These are phyloP conservation scores for Neelides folsomi DNA, from an alignment of 2,888 invertebrate genomes.

Conservation along the genomic window DNA sequence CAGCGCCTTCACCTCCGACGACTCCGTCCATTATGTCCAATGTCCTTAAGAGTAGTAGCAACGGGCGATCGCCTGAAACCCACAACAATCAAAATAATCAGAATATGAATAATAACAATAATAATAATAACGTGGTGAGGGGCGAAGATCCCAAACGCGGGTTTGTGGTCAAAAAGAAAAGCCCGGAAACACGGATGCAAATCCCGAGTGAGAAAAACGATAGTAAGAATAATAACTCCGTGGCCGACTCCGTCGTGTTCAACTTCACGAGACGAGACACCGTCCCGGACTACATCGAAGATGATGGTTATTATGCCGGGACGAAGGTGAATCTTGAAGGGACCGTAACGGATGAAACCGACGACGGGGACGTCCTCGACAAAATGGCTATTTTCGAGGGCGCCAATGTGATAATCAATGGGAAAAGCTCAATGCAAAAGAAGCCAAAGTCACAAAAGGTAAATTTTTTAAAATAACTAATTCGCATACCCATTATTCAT, in stretches of 20 bases:
- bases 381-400: constrained; percentile 39
- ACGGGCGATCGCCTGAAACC: too few species aligned
- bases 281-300: constrained; percentile 81
- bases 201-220: constrained; percentile 2
- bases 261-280: constrained; percentile 69
- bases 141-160: background rate
- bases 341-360: constrained; percentile 23
- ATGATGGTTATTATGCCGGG: constrained; percentile 53
- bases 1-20: too few species aligned
- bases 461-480: constrained; percentile 23
- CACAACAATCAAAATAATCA: too few species aligned
- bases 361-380: constrained; percentile 22
- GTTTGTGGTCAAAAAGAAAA: background rate
- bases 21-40: too few species aligned
- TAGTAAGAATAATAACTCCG: constrained; percentile 5
- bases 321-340: constrained; percentile 15
- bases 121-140: too few species aligned
- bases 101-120: too few species aligned
- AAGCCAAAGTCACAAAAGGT: constrained; percentile 51
- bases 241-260: constrained; percentile 52
- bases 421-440: constrained; percentile 64
- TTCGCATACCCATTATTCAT: too few species aligned
- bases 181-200: background rate
- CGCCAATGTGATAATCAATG: constrained; percentile 80
- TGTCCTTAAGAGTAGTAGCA: too few species aligned